Conservation (phyloP, 2,113 vertebrate genomes). For the Nestor notabilis region DNA sequence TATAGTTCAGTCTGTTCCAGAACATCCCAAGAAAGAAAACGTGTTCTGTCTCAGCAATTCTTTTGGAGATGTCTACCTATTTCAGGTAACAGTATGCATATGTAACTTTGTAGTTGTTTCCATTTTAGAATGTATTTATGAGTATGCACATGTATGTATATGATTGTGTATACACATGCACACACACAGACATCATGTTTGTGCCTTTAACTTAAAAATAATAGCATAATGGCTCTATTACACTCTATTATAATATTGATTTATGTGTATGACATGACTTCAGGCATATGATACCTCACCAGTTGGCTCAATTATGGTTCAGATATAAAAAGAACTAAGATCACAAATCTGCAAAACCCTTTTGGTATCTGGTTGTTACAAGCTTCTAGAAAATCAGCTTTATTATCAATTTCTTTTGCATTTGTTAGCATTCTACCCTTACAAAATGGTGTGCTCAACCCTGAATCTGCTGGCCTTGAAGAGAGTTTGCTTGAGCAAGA, state of each 20-base stretch:
- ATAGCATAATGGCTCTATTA: not conserved
- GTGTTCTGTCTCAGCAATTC: slow-evolving; percentile 98
- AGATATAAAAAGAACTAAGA: not conserved
- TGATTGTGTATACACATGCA: not conserved
- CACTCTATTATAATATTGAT: not conserved
- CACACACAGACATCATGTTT: not conserved
- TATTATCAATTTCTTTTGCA: not conserved
- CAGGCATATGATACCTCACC: not conserved
- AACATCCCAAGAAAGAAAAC: slow-evolving; percentile 96
- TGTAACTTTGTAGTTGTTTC: not conserved
- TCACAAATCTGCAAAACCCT: not conserved
- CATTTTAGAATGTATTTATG: not conserved
- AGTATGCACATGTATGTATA: fast-evolving
- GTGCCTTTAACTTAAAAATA: not conserved
- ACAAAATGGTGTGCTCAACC: not conserved
- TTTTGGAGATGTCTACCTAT: slow-evolving; percentile 93
- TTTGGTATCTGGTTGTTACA: not conserved
- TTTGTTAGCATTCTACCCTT: not conserved
- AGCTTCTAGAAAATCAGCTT: not conserved
- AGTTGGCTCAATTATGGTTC: not conserved
- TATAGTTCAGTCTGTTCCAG: slow-evolving; percentile 93
- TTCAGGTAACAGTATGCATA: slow-evolving; percentile 83
- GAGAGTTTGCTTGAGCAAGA: not conserved
- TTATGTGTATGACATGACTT: not conserved
- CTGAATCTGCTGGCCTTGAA: not conserved